Percentiles rank a stretch among this genome's conserved stretches.
These are phyloP conservation scores for Microplitis demolitor DNA, from an alignment of 1,140 invertebrate genomes.

Conservation along the genomic window DNA sequence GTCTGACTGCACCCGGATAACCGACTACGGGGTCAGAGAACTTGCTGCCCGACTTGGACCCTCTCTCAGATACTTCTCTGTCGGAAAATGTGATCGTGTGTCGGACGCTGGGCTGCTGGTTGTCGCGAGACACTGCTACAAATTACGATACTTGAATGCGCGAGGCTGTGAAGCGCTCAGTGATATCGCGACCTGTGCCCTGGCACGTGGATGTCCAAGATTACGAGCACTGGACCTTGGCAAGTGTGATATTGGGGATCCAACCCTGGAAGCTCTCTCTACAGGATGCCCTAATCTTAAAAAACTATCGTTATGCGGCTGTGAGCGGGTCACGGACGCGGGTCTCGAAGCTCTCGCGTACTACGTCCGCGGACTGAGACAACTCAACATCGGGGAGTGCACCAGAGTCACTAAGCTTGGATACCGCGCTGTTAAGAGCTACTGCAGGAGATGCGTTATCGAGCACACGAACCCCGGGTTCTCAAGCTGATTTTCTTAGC, in stretches of 20 bases:
- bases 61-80: constrained; percentile 81
- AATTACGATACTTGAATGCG: constrained; percentile 87
- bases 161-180: constrained; percentile 90
- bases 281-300: constrained; percentile 89
- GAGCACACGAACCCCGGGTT: constrained; percentile 94
- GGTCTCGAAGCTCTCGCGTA: constrained; percentile 86
- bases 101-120: constrained; percentile 85
- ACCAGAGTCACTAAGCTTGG: constrained; percentile 80
- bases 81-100: constrained; percentile 86
- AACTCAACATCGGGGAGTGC: constrained; percentile 91
- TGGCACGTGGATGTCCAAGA: constrained; percentile 82
- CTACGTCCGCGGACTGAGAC: constrained; percentile 84
- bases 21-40: constrained; percentile 90
- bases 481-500: constrained; percentile 57
- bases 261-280: constrained; percentile 81
- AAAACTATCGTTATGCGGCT: constrained; percentile 86
- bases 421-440: constrained; percentile 88
- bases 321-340: constrained; percentile 85
- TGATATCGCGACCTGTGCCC: constrained; percentile 83
- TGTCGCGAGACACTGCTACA: constrained; percentile 87
- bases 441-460: constrained; percentile 88
- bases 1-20: constrained; percentile 86
- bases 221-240: constrained; percentile 86
- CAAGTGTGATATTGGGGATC: constrained; percentile 90
- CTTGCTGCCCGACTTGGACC: constrained; percentile 81